Base-by-base conservation (phyloP, 2,888 invertebrate species). In the Troides helena region DNA sequence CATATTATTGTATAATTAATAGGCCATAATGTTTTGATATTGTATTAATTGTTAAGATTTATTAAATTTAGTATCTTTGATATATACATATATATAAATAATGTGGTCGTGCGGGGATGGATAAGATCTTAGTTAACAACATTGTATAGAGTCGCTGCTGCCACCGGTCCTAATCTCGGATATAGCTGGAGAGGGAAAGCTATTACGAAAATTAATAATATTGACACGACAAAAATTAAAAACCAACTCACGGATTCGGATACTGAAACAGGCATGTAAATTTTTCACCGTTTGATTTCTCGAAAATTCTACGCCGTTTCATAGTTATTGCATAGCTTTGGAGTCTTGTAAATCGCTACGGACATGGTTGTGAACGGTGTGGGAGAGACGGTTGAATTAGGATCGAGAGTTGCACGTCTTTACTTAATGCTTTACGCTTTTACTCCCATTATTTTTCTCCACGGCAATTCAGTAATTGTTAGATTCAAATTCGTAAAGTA, bases 11-110 rank as follows among this genome's bases (percentile, higher is more conserved):
- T 81, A 83, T 89, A 86, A 85, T 85, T 83, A 85, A 87, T 92
- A 92, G 92, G 87, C 88, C 87, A 87, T 91, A 90, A 87, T 82
- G 76, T 88, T 90, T 91, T 88, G 85, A 90, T 90, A 90, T 85
- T 85, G 79, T 88, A 89, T 88, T 88, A 77, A 83, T 87, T 85
- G 78, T 87, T 92, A 89, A 88, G 87, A 77, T 85, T 86, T 80
- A 83, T 84, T 81, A 53, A n/a, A 77, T 79, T 82, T 80, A 74
- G 76, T 76, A 62, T 73, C 71, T 73, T 74, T 73, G 68, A 71
- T 75, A 70, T 70, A 71, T 71, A 69, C 5, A 30, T 30, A 30
- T 71, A 69, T 30, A 30, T 30, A 30, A 30, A 30, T 30, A 18
- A 53, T 53, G 57, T 43, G 70, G 72, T 74, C 70, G 60, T 63